Evolutionary conservation across 1,140 invertebrate species (phyloP), one percentile per base, ranked within the genome.

Genomic region (Psilanteris sp.): DNA sequence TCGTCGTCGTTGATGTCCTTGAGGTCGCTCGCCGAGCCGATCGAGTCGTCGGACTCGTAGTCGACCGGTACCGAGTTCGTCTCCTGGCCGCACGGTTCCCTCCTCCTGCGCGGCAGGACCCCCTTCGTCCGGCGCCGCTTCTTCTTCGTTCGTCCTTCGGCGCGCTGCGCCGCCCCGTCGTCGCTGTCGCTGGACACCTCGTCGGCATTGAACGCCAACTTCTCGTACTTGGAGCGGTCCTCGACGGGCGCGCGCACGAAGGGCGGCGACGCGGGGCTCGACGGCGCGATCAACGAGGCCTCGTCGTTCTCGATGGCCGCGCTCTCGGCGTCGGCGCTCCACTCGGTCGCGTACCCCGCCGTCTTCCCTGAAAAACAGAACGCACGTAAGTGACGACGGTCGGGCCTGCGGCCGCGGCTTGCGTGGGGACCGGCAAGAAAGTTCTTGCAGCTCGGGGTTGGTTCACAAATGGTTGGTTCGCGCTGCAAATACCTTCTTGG

Each of bases 171-270:
- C 9, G 72, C 73, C 24, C 82, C 89, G 3, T 91, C 90, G 48
- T 91, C 89, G 48, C 86, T 88, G 55, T 92, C 91, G 1, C 92
- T 92, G 10, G 91, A 92, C 3, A 90, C 81, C 36, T 90, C 90
- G 57, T 91, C 92, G 0, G 81, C 82, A 39, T 89, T 90, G 70
- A 89, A 89, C 1, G 90, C 89, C n/a, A 94, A 83, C 79, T 94
- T 95, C 73, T 94, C 93, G 77, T 94, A 95, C 73, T 94, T 94
- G n/a, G 93, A 94, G 7, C 93, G 88, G 84, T 94, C 92, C 73
- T 94, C 93, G 0, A 92, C 68, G 0, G 93, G 93, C 0, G 91
- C 89, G 66, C 90, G 90, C 0, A 92, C 90, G 77, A 93, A 94
- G 0, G 88, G 88, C 1, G 89, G 89, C 4, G 90, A 90, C 2